phyloP scores from a whole-genome alignment of 2,888 invertebrate species.

The Drosophila multiciliata region DNA sequence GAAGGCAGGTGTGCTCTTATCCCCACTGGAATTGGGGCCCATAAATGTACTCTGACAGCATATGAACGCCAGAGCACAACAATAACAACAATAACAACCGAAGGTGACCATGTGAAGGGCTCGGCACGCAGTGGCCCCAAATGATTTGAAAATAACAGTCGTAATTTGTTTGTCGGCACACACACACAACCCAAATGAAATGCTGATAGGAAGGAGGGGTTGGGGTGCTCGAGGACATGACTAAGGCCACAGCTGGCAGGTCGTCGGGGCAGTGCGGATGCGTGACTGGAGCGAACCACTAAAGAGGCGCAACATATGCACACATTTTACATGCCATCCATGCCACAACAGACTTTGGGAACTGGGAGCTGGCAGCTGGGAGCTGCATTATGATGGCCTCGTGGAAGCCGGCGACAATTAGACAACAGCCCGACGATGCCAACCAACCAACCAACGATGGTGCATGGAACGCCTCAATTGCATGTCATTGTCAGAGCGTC shows the following conservation, averaged over 20 bases:
- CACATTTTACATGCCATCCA: constrained; percentile 65
- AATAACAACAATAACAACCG: constrained; percentile 13
- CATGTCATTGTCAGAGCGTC: constrained; percentile 72
- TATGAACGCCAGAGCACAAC: constrained; percentile 1
- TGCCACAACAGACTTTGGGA: constrained; percentile 38
- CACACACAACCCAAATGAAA: constrained; percentile 17
- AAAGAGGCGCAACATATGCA: constrained; percentile 69
- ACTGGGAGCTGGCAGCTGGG: constrained; percentile 15
- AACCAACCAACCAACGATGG: neutral
- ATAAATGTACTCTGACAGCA: constrained; percentile 19
- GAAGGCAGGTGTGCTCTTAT: neutral
- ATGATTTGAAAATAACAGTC: constrained; percentile 79
- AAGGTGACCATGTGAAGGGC: constrained; percentile 46
- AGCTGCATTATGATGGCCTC: constrained; percentile 60
- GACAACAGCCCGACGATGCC: constrained; percentile 60
- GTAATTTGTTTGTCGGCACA: constrained; percentile 77
- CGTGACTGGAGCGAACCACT: constrained; percentile 23
- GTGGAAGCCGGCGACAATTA: constrained; percentile 66
- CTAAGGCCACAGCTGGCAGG: constrained; percentile 45
- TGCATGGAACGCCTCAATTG: constrained; percentile 63
- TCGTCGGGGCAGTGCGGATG: constrained; percentile 18
- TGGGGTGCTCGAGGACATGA: constrained; percentile 1
- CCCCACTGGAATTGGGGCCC: constrained; percentile 8
- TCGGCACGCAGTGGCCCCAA: constrained; percentile 61
- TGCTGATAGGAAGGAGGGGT: neutral